Conservation (phyloP, 1,140 invertebrate genomes). For the Eulimnadia texana region DNA sequence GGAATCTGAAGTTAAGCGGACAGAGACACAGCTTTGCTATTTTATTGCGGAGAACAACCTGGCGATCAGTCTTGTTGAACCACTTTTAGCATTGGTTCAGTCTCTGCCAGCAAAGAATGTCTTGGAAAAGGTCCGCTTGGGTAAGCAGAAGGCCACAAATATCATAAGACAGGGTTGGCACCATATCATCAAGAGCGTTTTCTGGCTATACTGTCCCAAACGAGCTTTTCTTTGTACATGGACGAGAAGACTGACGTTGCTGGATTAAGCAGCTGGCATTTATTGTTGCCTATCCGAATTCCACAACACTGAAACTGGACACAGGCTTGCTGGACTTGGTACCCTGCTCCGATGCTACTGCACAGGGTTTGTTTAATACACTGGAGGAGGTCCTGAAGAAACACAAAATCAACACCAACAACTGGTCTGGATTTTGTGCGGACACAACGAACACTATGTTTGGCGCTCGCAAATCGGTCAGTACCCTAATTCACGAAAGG, state of each 20-base stretch:
- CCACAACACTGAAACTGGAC: not conserved
- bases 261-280: not conserved
- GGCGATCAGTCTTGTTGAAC: not conserved
- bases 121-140: not conserved
- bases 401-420: not conserved
- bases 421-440: not conserved
- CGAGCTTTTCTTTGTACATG: not conserved
- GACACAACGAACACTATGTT: not conserved
- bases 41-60: slow-evolving; percentile 2
- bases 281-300: not conserved
- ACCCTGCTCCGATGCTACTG: not conserved
- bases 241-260: not conserved
- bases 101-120: not conserved
- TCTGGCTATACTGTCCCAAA: not conserved
- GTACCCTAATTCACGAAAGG: not conserved
- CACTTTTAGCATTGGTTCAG: not conserved
- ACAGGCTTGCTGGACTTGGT: not conserved
- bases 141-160: slow-evolving; percentile 4
- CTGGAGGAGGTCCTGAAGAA: not conserved
- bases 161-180: not conserved
- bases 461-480: not conserved
- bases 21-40: not conserved
- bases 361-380: not conserved
- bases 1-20: not conserved
- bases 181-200: not conserved